phyloP scores from a whole-genome alignment of 2,888 invertebrate genomes.

The Ochropacha duplaris region DNA sequence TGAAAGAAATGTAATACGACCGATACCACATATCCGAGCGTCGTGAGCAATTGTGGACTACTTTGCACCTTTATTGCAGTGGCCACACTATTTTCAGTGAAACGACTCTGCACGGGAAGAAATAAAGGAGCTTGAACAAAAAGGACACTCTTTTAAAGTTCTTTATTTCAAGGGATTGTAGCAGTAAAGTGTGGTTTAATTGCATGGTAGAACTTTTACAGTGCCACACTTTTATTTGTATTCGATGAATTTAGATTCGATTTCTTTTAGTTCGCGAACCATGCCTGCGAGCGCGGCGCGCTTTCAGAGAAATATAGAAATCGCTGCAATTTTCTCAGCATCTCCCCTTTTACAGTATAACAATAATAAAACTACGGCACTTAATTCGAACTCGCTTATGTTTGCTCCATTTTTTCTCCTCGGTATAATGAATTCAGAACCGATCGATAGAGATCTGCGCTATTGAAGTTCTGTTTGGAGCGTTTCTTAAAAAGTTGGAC shows the following conservation, averaged over 20 bases:
- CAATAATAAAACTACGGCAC: slow-evolving; percentile 43
- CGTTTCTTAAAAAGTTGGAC: slow-evolving; percentile 28
- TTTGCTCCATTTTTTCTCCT: slow-evolving; percentile 24
- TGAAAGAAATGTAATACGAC: slow-evolving; percentile 43
- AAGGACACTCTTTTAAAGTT: slow-evolving; percentile 72
- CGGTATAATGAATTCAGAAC: slow-evolving; percentile 33
- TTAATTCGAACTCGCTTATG: slow-evolving; percentile 40
- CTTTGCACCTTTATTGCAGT: slow-evolving; percentile 53
- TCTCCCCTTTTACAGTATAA: slow-evolving; percentile 41
- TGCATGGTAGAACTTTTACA: slow-evolving; percentile 70
- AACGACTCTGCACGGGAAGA: slow-evolving; percentile 49
- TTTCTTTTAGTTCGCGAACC: slow-evolving; percentile 45
- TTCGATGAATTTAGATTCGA: slow-evolving; percentile 70
- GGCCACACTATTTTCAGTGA: slow-evolving; percentile 62
- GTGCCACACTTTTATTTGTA: slow-evolving; percentile 63
- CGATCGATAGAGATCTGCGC: slow-evolving; percentile 23
- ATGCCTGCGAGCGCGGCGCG: slow-evolving; percentile 21
- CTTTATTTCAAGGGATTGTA: slow-evolving; percentile 78
- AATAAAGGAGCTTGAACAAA: slow-evolving; percentile 66
- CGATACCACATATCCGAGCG: slow-evolving; percentile 35
- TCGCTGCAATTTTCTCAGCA: slow-evolving; percentile 44
- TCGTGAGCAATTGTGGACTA: slow-evolving; percentile 58
- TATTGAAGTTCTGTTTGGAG: slow-evolving; percentile 14
- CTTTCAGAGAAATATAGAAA: slow-evolving; percentile 44
- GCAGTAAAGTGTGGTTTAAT: slow-evolving; percentile 78